Base-by-base conservation (phyloP, 2,888 invertebrate species). In the Oxytorus armatus region DNA sequence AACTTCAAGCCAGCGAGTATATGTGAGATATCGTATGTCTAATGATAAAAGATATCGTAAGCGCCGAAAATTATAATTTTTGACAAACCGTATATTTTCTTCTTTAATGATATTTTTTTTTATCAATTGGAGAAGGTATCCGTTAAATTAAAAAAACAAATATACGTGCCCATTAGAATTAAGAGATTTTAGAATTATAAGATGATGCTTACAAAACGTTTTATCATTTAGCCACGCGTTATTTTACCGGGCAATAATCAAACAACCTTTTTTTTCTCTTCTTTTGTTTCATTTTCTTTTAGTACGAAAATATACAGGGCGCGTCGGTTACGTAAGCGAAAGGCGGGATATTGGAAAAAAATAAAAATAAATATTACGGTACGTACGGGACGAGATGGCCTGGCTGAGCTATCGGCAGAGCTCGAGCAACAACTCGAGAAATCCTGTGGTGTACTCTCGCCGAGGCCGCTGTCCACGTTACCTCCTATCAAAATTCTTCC, bases 351-450 rank as follows among this genome's bases (percentile, higher is more conserved):
- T 2, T 3, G 5, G 5, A 29, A 77, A 55, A 81, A 81, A 25
- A 25, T 69, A 72, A 66, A 66, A 78, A 79, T 82, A 81, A 76
- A 81, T 83, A 76, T 55, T 57, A 87, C 3, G 10, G 65, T 65
- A 89, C 92, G 88, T 92, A 92, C 92, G 84, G 87, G 85, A 84
- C 90, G 90, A 69, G 89, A 88, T 78, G 89, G 89, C 74, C 90
- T 91, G 82, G 90, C 88, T 1, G 80, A 77, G 86, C 91, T 92
- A 86, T 92, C 92, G 81, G 91, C 91, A 51, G 92, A 92, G 82
- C 92, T 92, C 82, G 92, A 92, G 84, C 91, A 91, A 86, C 92
- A 91, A 84, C 92, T 92, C 86, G 92, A 92, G 85, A 92, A 91
- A 85, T 92, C 92, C 85, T 92, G 92, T 25, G 92, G 90, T 76